Conservation (phyloP, 2,113 vertebrate genomes). For the Limanda limanda region DNA sequence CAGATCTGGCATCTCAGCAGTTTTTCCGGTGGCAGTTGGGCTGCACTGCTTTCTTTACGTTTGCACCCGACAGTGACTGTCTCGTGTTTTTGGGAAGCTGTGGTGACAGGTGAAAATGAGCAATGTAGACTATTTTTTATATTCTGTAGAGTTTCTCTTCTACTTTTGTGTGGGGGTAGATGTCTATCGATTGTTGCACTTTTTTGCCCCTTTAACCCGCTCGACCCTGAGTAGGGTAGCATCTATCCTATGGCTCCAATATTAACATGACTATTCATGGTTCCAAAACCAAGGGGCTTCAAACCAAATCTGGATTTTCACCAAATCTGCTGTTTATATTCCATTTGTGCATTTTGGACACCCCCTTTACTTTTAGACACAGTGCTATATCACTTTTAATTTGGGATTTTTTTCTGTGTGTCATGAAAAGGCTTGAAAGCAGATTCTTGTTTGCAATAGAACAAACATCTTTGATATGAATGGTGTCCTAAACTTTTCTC, state of each 20-base stretch:
- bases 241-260: background rate
- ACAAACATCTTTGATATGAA: background rate
- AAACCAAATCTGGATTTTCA: background rate
- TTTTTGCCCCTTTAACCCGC: background rate
- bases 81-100: conserved; percentile 55
- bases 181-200: conserved; percentile 9
- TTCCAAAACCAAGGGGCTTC: background rate
- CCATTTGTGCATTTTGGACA: background rate
- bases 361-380: background rate
- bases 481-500: background rate
- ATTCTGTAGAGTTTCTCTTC: conserved; percentile 6
- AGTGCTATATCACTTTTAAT: background rate
- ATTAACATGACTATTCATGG: background rate
- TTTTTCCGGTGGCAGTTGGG: conserved; percentile 11
- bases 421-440: background rate
- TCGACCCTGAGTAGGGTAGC: background rate
- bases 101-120: conserved; percentile 65
- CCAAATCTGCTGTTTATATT: background rate
- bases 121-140: conserved; percentile 30
- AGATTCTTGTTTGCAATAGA: background rate
- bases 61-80: conserved; percentile 50
- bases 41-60: conserved; percentile 47
- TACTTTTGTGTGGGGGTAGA: conserved; percentile 13
- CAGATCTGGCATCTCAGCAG: conserved; percentile 44
- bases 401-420: background rate